These are phyloP conservation scores for Asarcornis scutulata DNA, from an alignment of 2,113 vertebrate genomes.

Conservation along the genomic window DNA sequence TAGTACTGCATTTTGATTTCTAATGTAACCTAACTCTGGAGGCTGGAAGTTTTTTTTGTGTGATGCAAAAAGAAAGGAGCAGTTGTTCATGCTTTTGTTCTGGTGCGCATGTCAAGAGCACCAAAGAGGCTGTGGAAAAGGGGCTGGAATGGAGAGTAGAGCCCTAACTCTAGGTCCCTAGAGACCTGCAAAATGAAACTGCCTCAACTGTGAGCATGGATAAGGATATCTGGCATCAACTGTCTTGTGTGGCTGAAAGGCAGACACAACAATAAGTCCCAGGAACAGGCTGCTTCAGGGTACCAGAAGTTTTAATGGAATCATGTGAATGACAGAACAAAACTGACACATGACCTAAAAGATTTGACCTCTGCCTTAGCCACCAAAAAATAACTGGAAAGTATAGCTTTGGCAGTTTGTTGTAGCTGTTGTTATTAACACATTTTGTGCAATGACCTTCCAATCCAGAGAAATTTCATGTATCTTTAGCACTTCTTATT, in stretches of 20 bases:
- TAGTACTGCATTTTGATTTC: neutral
- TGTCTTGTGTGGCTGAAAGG: neutral
- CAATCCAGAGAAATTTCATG: constrained; percentile 13
- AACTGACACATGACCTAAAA: no score
- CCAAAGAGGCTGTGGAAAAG: neutral
- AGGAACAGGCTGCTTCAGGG: neutral
- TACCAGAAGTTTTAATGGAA: neutral
- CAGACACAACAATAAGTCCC: neutral
- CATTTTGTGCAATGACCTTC: neutral
- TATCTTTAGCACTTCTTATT: neutral
- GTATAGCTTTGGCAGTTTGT: neutral
- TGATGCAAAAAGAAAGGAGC: neutral
- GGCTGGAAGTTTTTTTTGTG: neutral
- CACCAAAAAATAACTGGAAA: neutral
- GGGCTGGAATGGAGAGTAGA: neutral
- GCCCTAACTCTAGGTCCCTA: neutral
- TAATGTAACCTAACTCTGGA: neutral
- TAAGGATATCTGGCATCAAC: neutral
- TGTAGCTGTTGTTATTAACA: neutral
- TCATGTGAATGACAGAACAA: neutral
- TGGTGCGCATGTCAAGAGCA: fast-evolving
- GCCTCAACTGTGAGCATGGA: fast-evolving
- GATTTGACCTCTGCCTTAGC: neutral
- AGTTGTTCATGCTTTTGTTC: neutral
- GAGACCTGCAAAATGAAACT: neutral